Conservation (phyloP, 2,888 invertebrate genomes). For the Ecdyonurus torrentis region DNA sequence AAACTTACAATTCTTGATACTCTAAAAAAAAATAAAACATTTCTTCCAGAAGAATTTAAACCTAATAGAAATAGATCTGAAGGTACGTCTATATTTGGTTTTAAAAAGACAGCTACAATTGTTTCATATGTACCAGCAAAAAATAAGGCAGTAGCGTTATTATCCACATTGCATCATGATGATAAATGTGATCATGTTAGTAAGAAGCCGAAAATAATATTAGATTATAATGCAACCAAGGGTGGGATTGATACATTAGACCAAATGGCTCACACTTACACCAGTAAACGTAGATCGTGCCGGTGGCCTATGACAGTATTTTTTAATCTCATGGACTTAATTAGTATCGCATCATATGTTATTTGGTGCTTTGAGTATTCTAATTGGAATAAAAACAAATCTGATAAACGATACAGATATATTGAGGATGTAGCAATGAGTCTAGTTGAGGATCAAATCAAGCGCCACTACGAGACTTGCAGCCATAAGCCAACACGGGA, state of each 20-base stretch:
- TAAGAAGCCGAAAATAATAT: background rate
- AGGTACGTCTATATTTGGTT: background rate
- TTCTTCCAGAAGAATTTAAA: background rate
- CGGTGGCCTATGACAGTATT: too few species aligned
- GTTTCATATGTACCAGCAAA: background rate
- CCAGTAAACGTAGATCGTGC: too few species aligned
- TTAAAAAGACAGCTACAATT: background rate
- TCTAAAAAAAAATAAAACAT: background rate
- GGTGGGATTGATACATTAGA: background rate
- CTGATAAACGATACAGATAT: too few species aligned
- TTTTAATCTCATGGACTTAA: too few species aligned
- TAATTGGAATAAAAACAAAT: too few species aligned
- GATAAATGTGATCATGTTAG: background rate
- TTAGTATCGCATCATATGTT: too few species aligned
- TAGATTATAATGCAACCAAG: constrained; percentile 2
- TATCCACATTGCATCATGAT: background rate
- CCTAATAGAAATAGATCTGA: background rate
- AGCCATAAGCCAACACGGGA: too few species aligned
- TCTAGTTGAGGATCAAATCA: too few species aligned
- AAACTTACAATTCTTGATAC: background rate
- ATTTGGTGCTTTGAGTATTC: too few species aligned
- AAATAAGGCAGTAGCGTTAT: background rate
- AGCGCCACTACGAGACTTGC: too few species aligned
- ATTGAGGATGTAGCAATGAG: too few species aligned
- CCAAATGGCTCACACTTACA: too few species aligned